Evolutionary conservation across 2,113 vertebrate species (phyloP).

Genomic region (cat (Felis catus)): DNA sequence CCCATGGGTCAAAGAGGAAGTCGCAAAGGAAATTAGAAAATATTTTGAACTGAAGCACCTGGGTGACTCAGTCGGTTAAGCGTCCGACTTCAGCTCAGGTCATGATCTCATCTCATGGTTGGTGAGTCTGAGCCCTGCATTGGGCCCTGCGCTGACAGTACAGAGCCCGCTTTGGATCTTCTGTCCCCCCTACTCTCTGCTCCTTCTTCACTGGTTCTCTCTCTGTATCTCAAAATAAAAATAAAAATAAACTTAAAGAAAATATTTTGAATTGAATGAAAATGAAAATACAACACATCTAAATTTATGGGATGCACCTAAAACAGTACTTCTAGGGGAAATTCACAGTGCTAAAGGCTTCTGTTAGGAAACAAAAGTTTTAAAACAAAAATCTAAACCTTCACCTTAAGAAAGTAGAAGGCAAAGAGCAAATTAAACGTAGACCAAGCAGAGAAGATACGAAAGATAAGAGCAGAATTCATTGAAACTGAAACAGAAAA

Average conservation of each 20-base stretch:
- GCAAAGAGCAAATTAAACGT: neutral
- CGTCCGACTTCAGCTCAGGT: too few relatives aligned
- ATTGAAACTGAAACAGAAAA: neutral
- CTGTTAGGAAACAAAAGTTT: neutral
- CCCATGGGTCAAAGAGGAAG: neutral
- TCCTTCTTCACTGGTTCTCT: too few relatives aligned
- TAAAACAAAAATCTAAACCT: neutral
- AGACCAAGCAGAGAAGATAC: neutral
- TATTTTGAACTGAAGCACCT: neutral
- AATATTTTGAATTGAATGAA: conserved; percentile 19
- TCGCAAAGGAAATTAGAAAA: conserved; percentile 5
- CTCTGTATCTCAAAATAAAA: too few relatives aligned
- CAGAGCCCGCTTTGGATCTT: too few relatives aligned
- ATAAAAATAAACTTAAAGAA: neutral
- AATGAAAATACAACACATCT: neutral
- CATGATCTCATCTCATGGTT: too few relatives aligned
- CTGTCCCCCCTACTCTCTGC: too few relatives aligned
- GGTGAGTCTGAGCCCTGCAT: too few relatives aligned
- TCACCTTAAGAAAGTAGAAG: neutral
- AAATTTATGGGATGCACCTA: neutral
- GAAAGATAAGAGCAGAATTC: neutral
- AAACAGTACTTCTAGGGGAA: neutral
- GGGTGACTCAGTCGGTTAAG: too few relatives aligned
- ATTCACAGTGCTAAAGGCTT: neutral
- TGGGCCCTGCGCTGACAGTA: too few relatives aligned